Base-by-base conservation (phyloP, 2,113 vertebrate genomes). In the Pica pica region DNA sequence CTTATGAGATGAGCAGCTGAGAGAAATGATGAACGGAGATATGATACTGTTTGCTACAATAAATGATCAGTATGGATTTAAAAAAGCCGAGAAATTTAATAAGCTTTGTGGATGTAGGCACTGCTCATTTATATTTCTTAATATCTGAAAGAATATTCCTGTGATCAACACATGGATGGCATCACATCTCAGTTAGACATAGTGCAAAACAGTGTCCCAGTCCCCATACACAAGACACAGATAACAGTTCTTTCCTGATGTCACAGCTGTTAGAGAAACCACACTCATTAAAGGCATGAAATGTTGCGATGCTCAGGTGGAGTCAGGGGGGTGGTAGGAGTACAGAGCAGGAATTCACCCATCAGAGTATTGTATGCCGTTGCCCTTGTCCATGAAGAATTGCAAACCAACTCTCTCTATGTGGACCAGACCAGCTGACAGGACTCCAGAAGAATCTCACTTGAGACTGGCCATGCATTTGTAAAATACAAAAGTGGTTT, bases 351-450 rank as follows among this genome's bases (percentile, higher is more conserved):
- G 28, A 80, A 65, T 53, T 93, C n/a, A 65, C 4, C 15, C 20
- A 12, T 23, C 12, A 79, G 11, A 20, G 14, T 42, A 9, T 6
- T 0, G 0, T 60, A 27, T 22, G 17, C 27, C 11, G 39, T 9
- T 68, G 13, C 16, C 35, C n/a, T 55, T 56, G 55, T 14, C 30
- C 37, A 17, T 5, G 7, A 9, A 57, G 61, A 55, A 61, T 6
- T 79, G 23, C 24, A 79, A 61, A 57, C 4, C 33, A 89, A 2
- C 18, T 46, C 46, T 57, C 11, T 39, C 33, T 37, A 27, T 37
- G 18, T 23, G 10, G n/a, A 39, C 42, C 49, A 55, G 50, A 61
- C 8, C 22, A 52, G 53, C 5, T 41, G 15, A 35, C 12, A 68
- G 27, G 22, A 64, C 33, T 78, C 20, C 52, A 78, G 19, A 63